Conservation (phyloP, 2,113 vertebrate genomes). For the Brevimyrus niger region DNA sequence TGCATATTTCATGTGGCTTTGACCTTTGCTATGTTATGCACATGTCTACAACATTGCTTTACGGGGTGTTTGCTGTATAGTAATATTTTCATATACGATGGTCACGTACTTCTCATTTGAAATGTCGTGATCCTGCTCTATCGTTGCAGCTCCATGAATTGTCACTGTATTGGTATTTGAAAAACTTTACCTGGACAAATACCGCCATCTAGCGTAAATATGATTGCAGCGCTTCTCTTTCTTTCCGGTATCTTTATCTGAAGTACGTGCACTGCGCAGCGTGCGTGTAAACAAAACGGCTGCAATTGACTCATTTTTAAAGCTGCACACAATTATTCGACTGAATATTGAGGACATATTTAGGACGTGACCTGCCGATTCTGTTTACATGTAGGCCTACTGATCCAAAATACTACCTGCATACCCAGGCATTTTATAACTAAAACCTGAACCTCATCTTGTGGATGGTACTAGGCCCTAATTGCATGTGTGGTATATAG, state of each 20-base stretch:
- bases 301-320: neutral
- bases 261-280: neutral
- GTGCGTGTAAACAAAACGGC: neutral
- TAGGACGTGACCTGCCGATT: neutral
- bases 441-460: neutral
- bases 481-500: neutral
- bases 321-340: neutral
- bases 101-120: constrained; percentile 9
- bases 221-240: neutral
- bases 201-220: constrained; percentile 50
- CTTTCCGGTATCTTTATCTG: neutral
- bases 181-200: constrained; percentile 50
- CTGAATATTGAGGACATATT: neutral
- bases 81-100: neutral
- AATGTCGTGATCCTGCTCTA: constrained; percentile 5
- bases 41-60: neutral
- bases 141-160: constrained; percentile 16
- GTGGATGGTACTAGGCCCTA: neutral
- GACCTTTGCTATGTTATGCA: neutral
- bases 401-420: neutral
- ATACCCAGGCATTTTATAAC: neutral
- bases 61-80: neutral
- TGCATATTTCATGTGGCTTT: neutral
- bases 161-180: constrained; percentile 6
- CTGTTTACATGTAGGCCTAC: neutral